Evolutionary conservation across 1,140 invertebrate genomes (phyloP).

Genomic region (Drosophila jambulina): DNA sequence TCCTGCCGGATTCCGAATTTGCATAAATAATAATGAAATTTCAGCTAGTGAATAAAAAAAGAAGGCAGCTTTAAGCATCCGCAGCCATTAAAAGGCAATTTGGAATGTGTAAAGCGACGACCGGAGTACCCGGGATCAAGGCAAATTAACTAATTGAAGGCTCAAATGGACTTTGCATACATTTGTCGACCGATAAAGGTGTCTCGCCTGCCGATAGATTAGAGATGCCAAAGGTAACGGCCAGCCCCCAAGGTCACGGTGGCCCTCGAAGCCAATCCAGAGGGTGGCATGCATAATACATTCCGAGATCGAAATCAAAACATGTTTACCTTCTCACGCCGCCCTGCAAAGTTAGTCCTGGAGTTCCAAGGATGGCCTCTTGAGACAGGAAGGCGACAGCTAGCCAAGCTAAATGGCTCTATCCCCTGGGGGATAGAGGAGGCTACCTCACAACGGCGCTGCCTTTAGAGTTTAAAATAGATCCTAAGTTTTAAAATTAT

Average conservation of each 20-base stretch:
- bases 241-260: constrained; percentile 21
- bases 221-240: constrained; percentile 30
- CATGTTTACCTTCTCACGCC: constrained; percentile 60
- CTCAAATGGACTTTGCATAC: constrained; percentile 63
- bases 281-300: constrained; percentile 65
- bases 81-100: constrained; percentile 44
- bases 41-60: constrained; percentile 31
- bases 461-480: constrained; percentile 31
- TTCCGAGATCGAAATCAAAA: constrained; percentile 71
- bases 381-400: constrained; percentile 24
- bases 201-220: constrained; percentile 33
- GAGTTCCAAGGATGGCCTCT: constrained; percentile 18
- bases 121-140: constrained; percentile 18
- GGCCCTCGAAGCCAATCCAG: neutral
- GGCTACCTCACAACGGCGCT: neutral
- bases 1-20: constrained; percentile 23
- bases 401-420: constrained; percentile 21
- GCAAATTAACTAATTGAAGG: constrained; percentile 68
- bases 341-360: constrained; percentile 29
- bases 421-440: neutral
- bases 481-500: neutral
- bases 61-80: constrained; percentile 28
- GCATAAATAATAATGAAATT: constrained; percentile 59
- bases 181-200: constrained; percentile 40
- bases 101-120: constrained; percentile 40